Conservation (phyloP, 2,888 invertebrate genomes). For the Dynastes tityus region DNA sequence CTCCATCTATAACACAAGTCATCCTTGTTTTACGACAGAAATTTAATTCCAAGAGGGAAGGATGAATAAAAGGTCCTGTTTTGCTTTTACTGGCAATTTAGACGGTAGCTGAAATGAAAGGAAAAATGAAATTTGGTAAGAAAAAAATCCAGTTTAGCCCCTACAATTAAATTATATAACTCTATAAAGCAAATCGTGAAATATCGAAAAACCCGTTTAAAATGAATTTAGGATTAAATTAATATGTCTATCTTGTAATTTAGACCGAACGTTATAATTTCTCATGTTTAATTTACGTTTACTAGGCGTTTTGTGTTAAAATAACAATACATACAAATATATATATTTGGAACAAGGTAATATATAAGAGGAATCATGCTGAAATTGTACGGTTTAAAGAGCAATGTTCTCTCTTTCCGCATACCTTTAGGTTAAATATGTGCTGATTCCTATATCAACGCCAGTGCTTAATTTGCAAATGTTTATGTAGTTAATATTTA, state of each 20-base stretch:
- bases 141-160: constrained; percentile 28
- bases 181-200: background rate
- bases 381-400: background rate
- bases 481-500: constrained; percentile 9
- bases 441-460: background rate
- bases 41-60: constrained; percentile 37
- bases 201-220: background rate
- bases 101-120: constrained; percentile 9
- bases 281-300: background rate
- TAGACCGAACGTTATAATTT: background rate
- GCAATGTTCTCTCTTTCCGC: background rate
- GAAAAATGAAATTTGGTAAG: constrained; percentile 36
- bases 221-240: constrained; percentile 2
- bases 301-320: background rate
- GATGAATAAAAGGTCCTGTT: constrained; percentile 32
- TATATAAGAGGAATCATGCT: background rate
- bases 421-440: background rate
- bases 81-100: constrained; percentile 34
- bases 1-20: constrained; percentile 34
- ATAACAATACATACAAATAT: background rate
- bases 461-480: background rate
- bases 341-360: background rate
- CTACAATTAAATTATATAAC: constrained; percentile 22
- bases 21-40: constrained; percentile 40
- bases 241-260: background rate